Base-by-base conservation (phyloP, 2,888 invertebrate species). In the Syritta pipiens region DNA sequence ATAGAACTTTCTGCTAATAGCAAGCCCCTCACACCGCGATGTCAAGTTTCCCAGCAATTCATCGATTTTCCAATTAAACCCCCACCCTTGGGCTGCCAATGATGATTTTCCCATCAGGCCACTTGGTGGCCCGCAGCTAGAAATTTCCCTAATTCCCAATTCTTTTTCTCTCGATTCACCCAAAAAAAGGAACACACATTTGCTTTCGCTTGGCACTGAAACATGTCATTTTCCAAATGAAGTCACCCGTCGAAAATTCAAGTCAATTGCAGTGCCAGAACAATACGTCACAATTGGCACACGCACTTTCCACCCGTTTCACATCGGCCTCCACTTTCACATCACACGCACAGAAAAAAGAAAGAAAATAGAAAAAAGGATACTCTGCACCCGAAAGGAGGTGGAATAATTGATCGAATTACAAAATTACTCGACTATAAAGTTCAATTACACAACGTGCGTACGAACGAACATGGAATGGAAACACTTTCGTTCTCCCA, bases 391-490 rank as follows among this genome's bases (percentile, higher is more conserved):
- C 28, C 24, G 79, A 79, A 79, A 74, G 79, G 79, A 74, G 74
- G 67, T 51, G 74, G 67, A 67, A 67, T 68, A 74, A 74, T 79
- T 79, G 74, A 79, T 79, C 74, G 57, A 79, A 79, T 79, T 79
- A 67, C 79, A 12, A 79, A 79, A 79, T 79, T 79, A 74, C 74
- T 79, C 79, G 74, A 79, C 79, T 79, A 79, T 79, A 57, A 79
- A 79, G 60, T 79, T 79, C 79, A 79, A 79, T 79, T 79, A 79
- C 74, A 62, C 74, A 74, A 74, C 74, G 79, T 74, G 67, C 79
- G 74, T 55, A 55, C 55, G 74, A 57, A 79, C 67, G 67, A 42
- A 62, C 74, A 74, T 46, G 40, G 68, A 79, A 17, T 14, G 49
- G 30, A 46, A 63, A 74, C 62, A 79, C 79, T 79, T 74, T 79